phyloP scores from a whole-genome alignment of 2,888 invertebrate genomes.

The Platycnemis pennipes region DNA sequence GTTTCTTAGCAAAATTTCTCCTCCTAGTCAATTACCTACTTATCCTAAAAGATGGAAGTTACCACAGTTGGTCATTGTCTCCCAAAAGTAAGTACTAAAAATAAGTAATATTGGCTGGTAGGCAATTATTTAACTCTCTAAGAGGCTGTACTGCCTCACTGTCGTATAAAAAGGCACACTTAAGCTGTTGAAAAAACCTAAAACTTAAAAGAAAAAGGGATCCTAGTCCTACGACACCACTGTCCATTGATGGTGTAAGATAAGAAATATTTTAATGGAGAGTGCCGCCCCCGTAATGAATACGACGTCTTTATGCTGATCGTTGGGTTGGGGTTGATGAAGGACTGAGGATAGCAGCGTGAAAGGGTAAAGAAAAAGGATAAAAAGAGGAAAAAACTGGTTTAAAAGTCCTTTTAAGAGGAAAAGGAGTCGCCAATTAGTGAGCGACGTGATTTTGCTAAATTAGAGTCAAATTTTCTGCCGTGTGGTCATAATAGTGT shows the following conservation, averaged over 20 bases:
- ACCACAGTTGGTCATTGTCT: background rate
- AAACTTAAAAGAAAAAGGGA: background rate
- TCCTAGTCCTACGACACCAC: background rate
- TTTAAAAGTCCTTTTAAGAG: background rate
- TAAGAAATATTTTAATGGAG: slow-evolving; percentile 34
- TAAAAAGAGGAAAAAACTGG: background rate
- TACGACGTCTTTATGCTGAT: slow-evolving; percentile 27
- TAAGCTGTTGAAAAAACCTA: no score
- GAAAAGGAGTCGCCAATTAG: background rate
- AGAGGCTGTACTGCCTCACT: no score
- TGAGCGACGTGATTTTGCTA: background rate
- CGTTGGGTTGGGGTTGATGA: background rate
- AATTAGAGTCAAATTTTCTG: no score
- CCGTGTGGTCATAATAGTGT: no score
- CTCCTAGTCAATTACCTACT: no score
- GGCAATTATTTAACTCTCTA: background rate
- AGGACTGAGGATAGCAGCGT: background rate
- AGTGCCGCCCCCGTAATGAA: slow-evolving; percentile 31
- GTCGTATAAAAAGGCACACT: no score
- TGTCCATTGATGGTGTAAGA: slow-evolving; percentile 40
- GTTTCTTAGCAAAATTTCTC: no score
- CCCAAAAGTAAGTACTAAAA: background rate
- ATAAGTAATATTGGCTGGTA: no score
- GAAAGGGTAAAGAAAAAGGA: background rate
- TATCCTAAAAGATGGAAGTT: no score